Base-by-base conservation (phyloP, 2,797 vertebrate genomes). In the Eospalax fontanierii region DNA sequence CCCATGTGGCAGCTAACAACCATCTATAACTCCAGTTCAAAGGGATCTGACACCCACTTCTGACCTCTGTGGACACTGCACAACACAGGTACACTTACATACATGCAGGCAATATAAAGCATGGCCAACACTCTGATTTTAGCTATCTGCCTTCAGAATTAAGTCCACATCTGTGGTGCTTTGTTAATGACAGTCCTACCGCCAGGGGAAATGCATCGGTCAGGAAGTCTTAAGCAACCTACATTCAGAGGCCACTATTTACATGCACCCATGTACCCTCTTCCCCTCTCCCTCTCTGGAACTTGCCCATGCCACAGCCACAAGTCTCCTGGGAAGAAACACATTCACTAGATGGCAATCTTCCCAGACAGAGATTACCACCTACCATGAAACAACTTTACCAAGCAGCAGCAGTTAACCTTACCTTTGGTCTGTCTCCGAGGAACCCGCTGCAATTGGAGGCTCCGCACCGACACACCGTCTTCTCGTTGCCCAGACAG, bases 381-480 rank as follows among this genome's bases (percentile, higher is more conserved):
- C 16, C 66, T 6, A 22, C 61, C 21, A 2, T 3, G 35, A 66
- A 38, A 54, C 2, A 1, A 68, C 38, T n/a, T 19, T 16, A 3
- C 2, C 10, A 66, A 76, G 28, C 4, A 3, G 4, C 0, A 0
- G 3, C 7, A n/a, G 0, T 0, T 0, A 10, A 6, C 68, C 66
- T 95, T 98, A 99, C 99, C 99, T 99, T 99, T 12, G 99, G 99
- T 87, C 99, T 98, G 97, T 99, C 99, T 11, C 99, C 99, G 0
- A 99, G 99, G 97, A 99, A 99, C 5, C 99, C 99, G 68, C 99
- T 99, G 97, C 99, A 99, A 98, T 99, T 99, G 26, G 99, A 99
- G 11, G 99, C 99, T 1, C 99, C 99, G 28, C 99, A 99, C 96
- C 99, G 99, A 97, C 99, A 99, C 82, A 99, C 99, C 0, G 99